Conservation (phyloP, 2,888 invertebrate species). For the Trissolcus brochymenae region DNA sequence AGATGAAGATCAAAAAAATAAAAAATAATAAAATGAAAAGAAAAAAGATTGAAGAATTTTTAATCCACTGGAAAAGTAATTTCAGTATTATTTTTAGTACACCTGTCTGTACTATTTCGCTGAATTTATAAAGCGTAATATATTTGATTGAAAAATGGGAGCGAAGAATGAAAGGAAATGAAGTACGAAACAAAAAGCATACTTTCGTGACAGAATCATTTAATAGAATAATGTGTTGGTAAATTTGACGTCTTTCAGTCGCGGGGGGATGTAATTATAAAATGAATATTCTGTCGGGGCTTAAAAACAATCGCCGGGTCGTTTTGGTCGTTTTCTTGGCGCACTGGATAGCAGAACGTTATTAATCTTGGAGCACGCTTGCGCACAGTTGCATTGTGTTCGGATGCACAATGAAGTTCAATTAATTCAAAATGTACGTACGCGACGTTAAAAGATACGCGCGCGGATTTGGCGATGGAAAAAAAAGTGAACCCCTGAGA, state of each 20-base stretch:
- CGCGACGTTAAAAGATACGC: conserved; percentile 53
- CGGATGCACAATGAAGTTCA: conserved; percentile 65
- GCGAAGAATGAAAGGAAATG: not conserved
- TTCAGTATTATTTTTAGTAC: too few species aligned
- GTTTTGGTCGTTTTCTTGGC: conserved; percentile 49
- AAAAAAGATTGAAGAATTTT: too few species aligned
- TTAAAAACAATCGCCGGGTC: conserved; percentile 50
- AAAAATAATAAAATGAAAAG: too few species aligned
- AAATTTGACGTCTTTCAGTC: conserved; percentile 49
- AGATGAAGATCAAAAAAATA: too few species aligned
- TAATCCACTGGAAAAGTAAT: too few species aligned
- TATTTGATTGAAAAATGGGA: not conserved
- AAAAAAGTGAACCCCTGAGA: conserved; percentile 4
- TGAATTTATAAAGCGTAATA: not conserved
- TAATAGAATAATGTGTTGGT: conserved; percentile 38
- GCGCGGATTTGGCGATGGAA: conserved; percentile 35
- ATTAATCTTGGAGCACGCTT: conserved; percentile 65
- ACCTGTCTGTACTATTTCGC: too few species aligned
- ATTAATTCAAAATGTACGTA: conserved; percentile 67
- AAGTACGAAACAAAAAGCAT: not conserved
- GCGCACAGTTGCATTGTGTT: conserved; percentile 67
- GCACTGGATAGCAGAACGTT: conserved; percentile 58
- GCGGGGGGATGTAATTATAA: conserved; percentile 44
- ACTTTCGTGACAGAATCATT: conserved; percentile 21
- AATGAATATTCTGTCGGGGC: conserved; percentile 41